Base-by-base conservation (phyloP, 1,140 invertebrate genomes). In the Hycleus cichorii region DNA sequence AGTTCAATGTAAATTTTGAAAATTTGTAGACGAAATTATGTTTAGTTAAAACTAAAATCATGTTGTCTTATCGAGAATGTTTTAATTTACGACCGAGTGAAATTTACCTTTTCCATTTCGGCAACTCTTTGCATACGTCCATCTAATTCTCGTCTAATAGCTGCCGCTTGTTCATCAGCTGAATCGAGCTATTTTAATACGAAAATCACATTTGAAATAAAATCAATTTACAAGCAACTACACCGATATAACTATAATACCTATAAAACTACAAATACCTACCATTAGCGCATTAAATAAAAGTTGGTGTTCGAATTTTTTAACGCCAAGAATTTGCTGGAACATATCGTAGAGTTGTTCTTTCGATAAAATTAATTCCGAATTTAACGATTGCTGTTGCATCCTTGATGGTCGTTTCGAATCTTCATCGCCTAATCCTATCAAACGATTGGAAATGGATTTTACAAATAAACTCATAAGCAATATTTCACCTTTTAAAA, bases 331-430 rank as follows among this genome's bases (percentile, higher is more conserved):
- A 64, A 99, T 97, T 77, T 98, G 95, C 75, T 99, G 97, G 78
- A 99, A 99, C 93, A 99, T 97, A 77, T 99, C 97, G 78, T 97
- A 99, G 0, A 99, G 83, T 76, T 97, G 95, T 72, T 98, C 95
- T 77, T 97, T 97, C 54, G 90, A 92, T 57, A 96, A 80, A 69
- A 96, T 93, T 62, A 91, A 80, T 73, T 97, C 94, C 39, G 90
- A 91, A 72, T 94, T 93, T 44, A 95, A 78, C 50, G 88, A 90
- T 77, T 91, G 89, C 72, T 91, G 89, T 78, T 93, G 89, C 72
- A 88, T 84, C 64, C 89, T 79, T 40, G 88, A 86, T 39, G 91
- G 89, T 73, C 91, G 80, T 73, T 92, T 93, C 40, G 83, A 83
- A 66, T 95, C 91, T 63, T 95, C 92, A 67, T 95, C 91, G 40